These are phyloP conservation scores for Aptenodytes forsteri DNA, from an alignment of 2,113 vertebrate species.

Conservation along the genomic window DNA sequence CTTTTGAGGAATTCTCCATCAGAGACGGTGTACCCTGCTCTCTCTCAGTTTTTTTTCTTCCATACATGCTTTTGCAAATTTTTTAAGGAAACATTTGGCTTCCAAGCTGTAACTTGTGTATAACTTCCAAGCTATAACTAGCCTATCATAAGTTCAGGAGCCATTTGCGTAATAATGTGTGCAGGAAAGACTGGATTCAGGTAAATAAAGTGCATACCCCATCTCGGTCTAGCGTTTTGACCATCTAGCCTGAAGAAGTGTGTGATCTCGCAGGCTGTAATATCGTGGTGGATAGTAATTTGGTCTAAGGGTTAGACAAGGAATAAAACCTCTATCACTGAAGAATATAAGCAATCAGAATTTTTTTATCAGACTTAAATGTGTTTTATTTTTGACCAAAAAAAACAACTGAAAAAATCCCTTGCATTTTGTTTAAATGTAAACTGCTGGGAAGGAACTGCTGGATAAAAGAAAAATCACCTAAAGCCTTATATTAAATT, in stretches of 20 bases:
- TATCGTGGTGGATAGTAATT: not conserved
- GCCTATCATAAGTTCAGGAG: not conserved
- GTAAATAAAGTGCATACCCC: not conserved
- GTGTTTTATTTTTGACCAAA: not conserved
- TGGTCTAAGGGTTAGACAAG: not conserved
- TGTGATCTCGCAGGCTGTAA: not conserved
- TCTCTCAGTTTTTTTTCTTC: not conserved
- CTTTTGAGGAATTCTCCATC: not conserved
- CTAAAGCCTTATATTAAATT: not conserved
- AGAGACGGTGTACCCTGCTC: accelerated
- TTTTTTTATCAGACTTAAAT: not conserved
- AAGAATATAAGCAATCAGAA: not conserved
- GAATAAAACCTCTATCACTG: not conserved
- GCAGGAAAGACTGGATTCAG: not conserved
- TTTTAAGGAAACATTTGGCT: not conserved
- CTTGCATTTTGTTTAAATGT: not conserved
- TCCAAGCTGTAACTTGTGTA: not conserved
- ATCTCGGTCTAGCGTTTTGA: not conserved
- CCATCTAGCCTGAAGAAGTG: not conserved
- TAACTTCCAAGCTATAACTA: no score
- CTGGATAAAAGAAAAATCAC: not conserved
- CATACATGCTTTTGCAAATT: not conserved
- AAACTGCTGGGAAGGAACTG: not conserved
- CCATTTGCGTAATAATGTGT: not conserved
- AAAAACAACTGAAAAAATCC: not conserved